phyloP scores from a whole-genome alignment of 2,797 vertebrate species.

The Catamblyrhynchus diadema region DNA sequence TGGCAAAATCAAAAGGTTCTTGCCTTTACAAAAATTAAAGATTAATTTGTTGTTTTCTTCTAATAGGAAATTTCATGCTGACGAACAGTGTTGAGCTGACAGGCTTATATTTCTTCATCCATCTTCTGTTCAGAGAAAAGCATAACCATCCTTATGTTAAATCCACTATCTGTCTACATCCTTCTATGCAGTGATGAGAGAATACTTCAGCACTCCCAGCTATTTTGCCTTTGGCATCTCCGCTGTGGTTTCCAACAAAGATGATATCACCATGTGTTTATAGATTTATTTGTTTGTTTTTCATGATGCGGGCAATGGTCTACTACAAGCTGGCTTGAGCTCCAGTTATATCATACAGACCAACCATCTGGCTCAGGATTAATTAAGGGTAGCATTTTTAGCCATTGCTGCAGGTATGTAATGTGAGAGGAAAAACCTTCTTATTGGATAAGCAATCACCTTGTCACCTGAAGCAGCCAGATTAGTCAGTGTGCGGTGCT shows the following conservation, averaged over 20 bases:
- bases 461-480: neutral
- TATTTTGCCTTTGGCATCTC: slow-evolving; percentile 33
- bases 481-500: neutral
- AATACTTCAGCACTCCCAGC: neutral
- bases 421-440: neutral
- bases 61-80: slow-evolving; percentile 1
- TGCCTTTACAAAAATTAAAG: slow-evolving; percentile 47
- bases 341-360: slow-evolving; percentile 8
- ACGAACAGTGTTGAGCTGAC: neutral
- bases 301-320: slow-evolving; percentile 10
- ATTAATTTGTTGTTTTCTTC: slow-evolving; percentile 47
- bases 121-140: neutral
- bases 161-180: neutral
- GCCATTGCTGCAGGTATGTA: neutral
- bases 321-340: neutral
- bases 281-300: slow-evolving; percentile 50
- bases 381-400: neutral
- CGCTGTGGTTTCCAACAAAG: neutral
- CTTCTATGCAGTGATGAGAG: neutral
- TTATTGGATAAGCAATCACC: neutral
- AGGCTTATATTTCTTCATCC: slow-evolving; percentile 1
- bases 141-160: neutral
- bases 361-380: slow-evolving; percentile 16
- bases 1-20: slow-evolving; percentile 7
- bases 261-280: slow-evolving; percentile 33